Evolutionary conservation across 2,797 vertebrate species (phyloP), one percentile per base, ranked within the genome.

Genomic region (Sebastiscus tertius): DNA sequence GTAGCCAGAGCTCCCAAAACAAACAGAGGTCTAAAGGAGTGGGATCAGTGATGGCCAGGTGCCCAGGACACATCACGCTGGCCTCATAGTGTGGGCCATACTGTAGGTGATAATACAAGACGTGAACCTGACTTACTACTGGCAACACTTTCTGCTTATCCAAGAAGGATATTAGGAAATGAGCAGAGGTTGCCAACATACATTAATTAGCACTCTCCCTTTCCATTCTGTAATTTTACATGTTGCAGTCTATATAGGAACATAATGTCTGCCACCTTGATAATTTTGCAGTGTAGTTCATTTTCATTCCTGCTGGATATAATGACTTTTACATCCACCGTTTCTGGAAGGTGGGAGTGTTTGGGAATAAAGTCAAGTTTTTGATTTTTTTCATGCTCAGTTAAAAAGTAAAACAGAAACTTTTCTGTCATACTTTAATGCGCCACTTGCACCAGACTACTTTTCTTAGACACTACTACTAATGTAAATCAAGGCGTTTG

Each of bases 321-420:
- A 94, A 94, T 95, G 95, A 90, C 46, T 96, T 95, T 94, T 92
- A 88, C 94, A 95, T 93, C 81, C 89, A 68, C 73, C 34, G 55
- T 68, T 91, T 91, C 92, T 92, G 91, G 92, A 94, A 83, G 88
- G 88, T 85, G 87, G 87, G 77, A 91, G 84, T 86, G 76, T 92
- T 88, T 90, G 87, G 89, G 90, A 90, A 81, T 71, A 52, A 56
- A 69, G 82, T 92, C 89, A 89, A 88, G 80, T 87, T 89, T 76
- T 4, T 10, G 26, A 85, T 87, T 89, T 89, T 83, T 87, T 91
- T 88, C 74, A 77, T 82, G 63, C 85, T 46, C 86, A 82, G 88
- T 87, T 89, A 89, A 89, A 88, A 90, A 88, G 84, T 88, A 77
- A 87, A 92, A 84, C 85, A 90, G 90, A 93, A 90, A 91, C 84